Evolutionary conservation across 2,888 invertebrate species (phyloP).

Genomic region (Orthonevra nobilis): DNA sequence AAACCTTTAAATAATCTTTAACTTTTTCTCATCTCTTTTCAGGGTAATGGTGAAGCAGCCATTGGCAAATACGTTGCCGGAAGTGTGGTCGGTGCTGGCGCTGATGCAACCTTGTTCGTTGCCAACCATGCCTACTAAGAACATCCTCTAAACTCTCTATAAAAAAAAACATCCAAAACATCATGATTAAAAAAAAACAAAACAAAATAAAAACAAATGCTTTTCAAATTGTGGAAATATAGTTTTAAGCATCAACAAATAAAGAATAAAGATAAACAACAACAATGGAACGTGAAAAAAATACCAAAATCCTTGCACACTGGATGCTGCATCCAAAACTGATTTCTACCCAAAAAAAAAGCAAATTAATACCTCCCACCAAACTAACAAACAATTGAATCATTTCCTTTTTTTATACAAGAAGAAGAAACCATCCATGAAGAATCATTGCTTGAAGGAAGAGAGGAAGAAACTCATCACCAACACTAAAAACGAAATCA

Average conservation of each 20-base stretch:
- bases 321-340: conserved; percentile 14
- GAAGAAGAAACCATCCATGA: conserved; percentile 1
- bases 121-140: conserved; percentile 97
- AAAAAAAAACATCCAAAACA: no score
- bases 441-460: neutral
- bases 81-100: conserved; percentile 92
- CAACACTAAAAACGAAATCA: conserved; percentile 6
- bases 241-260: conserved; percentile 62
- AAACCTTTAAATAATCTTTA: no score
- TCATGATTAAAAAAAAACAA: conserved; percentile 14
- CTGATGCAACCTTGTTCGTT: conserved; percentile 93
- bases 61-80: conserved; percentile 95
- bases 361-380: conserved; percentile 48
- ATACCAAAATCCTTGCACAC: no score
- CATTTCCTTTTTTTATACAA: conserved; percentile 18
- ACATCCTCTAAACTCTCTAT: no score
- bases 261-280: conserved; percentile 40
- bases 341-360: conserved; percentile 3
- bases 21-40: conserved; percentile 71
- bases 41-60: conserved; percentile 96
- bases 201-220: conserved; percentile 41
- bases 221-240: conserved; percentile 66
- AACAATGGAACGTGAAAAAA: no score
- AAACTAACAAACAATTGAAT: conserved; percentile 20
- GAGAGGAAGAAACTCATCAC: neutral